Conservation (phyloP, 2,113 vertebrate genomes). For the Brachirus orientalis region DNA sequence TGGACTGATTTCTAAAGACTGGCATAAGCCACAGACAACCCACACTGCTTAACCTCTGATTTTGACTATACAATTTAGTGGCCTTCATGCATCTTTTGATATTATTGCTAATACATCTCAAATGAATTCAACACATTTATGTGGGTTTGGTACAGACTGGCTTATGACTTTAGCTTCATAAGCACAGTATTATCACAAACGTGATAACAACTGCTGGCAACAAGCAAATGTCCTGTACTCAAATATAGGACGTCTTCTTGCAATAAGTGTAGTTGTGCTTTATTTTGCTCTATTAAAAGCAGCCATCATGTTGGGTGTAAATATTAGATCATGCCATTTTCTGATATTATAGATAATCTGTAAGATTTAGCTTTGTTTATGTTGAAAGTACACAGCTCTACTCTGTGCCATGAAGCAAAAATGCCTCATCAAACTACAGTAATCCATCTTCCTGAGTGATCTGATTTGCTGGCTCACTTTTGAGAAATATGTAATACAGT, state of each 20-base stretch:
- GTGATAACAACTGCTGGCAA: background rate
- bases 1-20: too few species aligned
- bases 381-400: background rate
- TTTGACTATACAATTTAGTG: background rate
- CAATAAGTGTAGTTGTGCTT: background rate
- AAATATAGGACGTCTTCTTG: background rate
- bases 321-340: background rate
- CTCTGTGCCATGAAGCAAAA: slow-evolving; percentile 2
- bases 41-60: too few species aligned
- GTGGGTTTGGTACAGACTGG: background rate
- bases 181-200: background rate
- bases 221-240: background rate
- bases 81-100: background rate
- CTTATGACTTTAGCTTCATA: background rate
- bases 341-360: background rate
- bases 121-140: background rate
- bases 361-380: background rate
- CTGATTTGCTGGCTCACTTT: background rate
- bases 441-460: slow-evolving; percentile 14
- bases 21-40: too few species aligned
- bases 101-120: background rate
- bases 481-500: background rate
- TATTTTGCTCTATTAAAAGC: too few species aligned
- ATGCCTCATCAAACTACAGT: background rate
- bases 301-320: background rate